Conservation (phyloP, 2,113 vertebrate species). For the Alouatta palliata region DNA sequence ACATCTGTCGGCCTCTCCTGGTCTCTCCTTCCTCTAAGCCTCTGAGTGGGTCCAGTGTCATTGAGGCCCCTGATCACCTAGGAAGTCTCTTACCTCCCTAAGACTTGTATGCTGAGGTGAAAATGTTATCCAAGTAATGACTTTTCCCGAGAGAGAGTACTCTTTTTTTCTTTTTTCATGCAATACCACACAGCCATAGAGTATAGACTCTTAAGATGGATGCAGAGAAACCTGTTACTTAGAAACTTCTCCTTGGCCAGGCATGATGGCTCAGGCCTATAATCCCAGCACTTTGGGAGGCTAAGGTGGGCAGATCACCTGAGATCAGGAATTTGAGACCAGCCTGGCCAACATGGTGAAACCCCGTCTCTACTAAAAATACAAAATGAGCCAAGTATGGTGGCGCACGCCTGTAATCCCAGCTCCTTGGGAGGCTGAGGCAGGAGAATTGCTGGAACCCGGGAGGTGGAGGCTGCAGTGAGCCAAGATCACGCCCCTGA, state of each 20-base stretch:
- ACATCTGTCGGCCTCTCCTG: not conserved
- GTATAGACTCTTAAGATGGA: not conserved
- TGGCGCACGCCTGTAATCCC: not conserved
- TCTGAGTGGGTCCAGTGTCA: not conserved
- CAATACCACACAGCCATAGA: too few species aligned
- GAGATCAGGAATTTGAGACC: not conserved
- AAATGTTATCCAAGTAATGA: not conserved
- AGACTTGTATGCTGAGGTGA: not conserved
- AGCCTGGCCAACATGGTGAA: not conserved
- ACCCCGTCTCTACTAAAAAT: not conserved
- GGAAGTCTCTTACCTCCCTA: not conserved
- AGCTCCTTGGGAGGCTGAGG: not conserved
- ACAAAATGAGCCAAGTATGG: not conserved
- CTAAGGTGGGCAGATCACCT: not conserved
- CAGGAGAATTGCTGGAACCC: not conserved
- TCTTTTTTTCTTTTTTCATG: too few species aligned
- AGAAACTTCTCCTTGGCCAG: too few species aligned
- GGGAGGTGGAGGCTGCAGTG: not conserved
- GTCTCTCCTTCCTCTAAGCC: not conserved
- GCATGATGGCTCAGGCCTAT: not conserved
- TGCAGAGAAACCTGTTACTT: constrained; percentile 15
- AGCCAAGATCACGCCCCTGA: not conserved
- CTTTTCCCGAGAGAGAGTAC: not conserved
- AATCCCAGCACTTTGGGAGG: not conserved
- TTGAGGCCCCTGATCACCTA: not conserved